phyloP scores from a whole-genome alignment of 2,113 vertebrate genomes.

The Bos taurus region ARS-UCD2.0 NC_037337.1:48236001-48236500 shows the following conservation, averaged over 20 bases:
- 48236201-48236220: background rate
- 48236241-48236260: background rate
- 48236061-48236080: background rate
- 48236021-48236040: background rate
- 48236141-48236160: background rate
- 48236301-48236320: background rate
- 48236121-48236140: background rate
- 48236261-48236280: background rate
- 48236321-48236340: background rate
- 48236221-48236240: background rate
- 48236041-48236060: background rate
- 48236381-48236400: background rate
- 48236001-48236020: background rate
- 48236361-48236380: background rate
- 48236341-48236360: background rate
- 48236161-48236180: background rate
- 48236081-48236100: background rate
- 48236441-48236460: background rate
- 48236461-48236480: accelerated
- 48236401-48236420: background rate
- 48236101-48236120: background rate
- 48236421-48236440: background rate
- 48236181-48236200: background rate
- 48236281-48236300: background rate
- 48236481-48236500: background rate